Base-by-base conservation (phyloP, 2,113 vertebrate species). In the Pelusios castaneus region DNA sequence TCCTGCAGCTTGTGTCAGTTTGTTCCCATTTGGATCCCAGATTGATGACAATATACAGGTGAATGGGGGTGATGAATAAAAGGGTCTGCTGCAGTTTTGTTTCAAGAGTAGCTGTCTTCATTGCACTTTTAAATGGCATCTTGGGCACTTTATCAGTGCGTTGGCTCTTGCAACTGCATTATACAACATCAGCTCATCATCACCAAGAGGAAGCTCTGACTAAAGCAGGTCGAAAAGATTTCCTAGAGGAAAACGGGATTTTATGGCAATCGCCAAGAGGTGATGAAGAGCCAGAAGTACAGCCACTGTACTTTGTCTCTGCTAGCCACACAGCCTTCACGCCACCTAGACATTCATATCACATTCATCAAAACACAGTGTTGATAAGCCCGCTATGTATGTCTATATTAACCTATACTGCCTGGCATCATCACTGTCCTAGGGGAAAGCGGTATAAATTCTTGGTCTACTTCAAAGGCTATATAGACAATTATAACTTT, bases 1-100 rank as follows among this genome's bases (percentile, higher is more conserved):
- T 17, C 55, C 55, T 41, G 16, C 29, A 86, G 75, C 54, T 58
- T 85, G 55, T 82, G n/a, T 82, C 1, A 0, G 10, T 38, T 75
- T 41, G n/a, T 43, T 9, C 2, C 60, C 60, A 67, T 17, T 67
- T 31, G 60, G 60, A 63, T 63, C 60, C 1, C 45, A 54, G 41
- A 52, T 38, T 52, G 60, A 81, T 75, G 55, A 38, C 29, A 91
- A 47, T 29, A 47, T 70, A 47, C 76, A 47, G 24, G n/a, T 92
- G 84, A 88, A 88, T 0, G 3, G 5, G 24, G 41, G n/a, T 77
- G 47, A 47, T 0, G 0, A 92, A 81, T 2, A 0, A 82, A 78
- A 91, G 47, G 13, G 81, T 27, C 67, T 85, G 43, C 82, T 89
- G 56, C 54, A 76, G 4, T 4, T 52, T 52, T 58, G 80, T 45